A percentile compares a stretch with the other conserved stretches of the same genome.
These are phyloP conservation scores for Leucoraja erinaceus DNA, from an alignment of 2,113 vertebrate species.

Conservation along the genomic window DNA sequence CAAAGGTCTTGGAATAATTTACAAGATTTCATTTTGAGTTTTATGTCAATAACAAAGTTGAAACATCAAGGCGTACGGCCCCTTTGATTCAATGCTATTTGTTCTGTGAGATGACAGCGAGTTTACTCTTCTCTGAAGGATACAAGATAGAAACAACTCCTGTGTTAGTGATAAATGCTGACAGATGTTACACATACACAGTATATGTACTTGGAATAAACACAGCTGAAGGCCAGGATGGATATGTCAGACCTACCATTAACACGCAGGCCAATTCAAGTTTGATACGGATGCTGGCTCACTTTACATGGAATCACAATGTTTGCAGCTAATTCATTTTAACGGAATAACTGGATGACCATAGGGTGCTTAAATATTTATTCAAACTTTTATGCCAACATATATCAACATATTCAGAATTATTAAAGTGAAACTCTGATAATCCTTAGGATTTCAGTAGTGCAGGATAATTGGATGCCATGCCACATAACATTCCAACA, in stretches of 20 bases:
- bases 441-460: too few species aligned
- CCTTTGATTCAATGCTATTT: conserved; percentile 22
- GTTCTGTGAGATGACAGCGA: background rate
- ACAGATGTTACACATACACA: background rate
- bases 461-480: too few species aligned
- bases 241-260: background rate
- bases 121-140: conserved; percentile 17
- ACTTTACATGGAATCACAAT: background rate
- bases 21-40: conserved; percentile 12
- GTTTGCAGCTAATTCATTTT: background rate
- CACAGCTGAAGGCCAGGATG: conserved; percentile 5
- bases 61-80: conserved; percentile 30
- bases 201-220: conserved; percentile 23
- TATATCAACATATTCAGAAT: background rate
- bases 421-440: background rate
- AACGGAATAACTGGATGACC: background rate
- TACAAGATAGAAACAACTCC: conserved; percentile 29
- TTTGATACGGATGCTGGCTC: background rate
- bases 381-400: background rate
- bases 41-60: background rate
- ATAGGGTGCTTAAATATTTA: background rate
- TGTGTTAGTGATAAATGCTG: conserved; percentile 18
- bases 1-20: background rate
- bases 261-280: background rate
- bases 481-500: too few species aligned